Evolutionary conservation across 2,888 invertebrate species (phyloP).

Genomic region (Horisme vitalbata): DNA sequence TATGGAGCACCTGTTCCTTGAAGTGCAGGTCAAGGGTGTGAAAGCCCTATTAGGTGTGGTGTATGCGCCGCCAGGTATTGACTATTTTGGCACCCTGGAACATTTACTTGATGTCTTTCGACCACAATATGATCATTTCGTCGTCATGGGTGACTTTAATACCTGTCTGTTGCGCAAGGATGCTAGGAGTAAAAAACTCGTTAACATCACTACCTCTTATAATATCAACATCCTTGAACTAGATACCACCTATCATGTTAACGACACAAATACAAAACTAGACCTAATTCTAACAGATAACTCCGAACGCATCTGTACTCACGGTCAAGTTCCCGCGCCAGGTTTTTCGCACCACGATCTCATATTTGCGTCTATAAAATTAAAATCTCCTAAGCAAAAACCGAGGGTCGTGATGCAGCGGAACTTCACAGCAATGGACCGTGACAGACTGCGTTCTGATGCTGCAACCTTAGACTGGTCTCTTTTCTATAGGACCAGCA

Average conservation of each 20-base stretch:
- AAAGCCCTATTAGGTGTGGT: too few relatives aligned
- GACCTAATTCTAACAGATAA: background rate
- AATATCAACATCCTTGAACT: background rate
- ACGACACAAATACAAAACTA: background rate
- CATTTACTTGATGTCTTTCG: too few relatives aligned
- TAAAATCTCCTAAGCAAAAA: background rate
- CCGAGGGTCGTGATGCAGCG: slow-evolving; percentile 5
- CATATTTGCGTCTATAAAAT: background rate
- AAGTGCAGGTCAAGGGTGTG: too few relatives aligned
- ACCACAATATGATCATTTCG: too few relatives aligned
- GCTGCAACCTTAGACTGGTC: background rate
- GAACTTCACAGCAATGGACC: background rate
- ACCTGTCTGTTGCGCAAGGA: background rate
- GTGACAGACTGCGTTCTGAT: background rate
- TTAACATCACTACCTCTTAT: background rate
- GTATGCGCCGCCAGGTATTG: too few relatives aligned
- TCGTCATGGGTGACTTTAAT: background rate
- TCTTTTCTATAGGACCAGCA: background rate
- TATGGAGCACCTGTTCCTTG: too few relatives aligned
- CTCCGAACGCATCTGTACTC: background rate
- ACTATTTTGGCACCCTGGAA: too few relatives aligned
- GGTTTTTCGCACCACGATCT: background rate
- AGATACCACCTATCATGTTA: background rate
- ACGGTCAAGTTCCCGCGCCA: background rate
- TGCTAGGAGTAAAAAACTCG: background rate